These are phyloP conservation scores for sheep (Ovis aries) DNA, from an alignment of 2,113 vertebrate genomes.

Conservation along the genomic window DNA sequence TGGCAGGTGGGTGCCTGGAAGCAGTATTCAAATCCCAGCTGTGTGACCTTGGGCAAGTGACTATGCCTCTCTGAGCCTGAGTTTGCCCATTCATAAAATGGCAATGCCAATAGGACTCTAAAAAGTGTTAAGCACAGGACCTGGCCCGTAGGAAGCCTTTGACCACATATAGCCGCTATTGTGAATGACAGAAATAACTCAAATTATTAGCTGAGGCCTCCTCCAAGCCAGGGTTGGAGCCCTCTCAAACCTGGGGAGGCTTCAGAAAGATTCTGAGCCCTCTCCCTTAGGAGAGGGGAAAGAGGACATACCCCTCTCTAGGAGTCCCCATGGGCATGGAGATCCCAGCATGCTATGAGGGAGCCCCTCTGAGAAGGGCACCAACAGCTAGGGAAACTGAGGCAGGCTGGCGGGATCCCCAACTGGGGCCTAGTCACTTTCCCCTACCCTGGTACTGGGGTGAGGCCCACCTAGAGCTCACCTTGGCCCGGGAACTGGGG, in stretches of 20 bases:
- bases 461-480: neutral
- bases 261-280: neutral
- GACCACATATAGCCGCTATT: neutral
- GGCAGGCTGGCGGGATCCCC: neutral
- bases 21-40: neutral
- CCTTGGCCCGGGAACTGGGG: neutral
- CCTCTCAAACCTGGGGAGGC: neutral
- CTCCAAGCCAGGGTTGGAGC: neutral
- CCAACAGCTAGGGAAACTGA: conserved; percentile 9
- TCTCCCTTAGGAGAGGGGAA: neutral
- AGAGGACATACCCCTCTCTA: neutral
- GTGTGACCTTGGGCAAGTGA: neutral
- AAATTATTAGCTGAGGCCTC: neutral
- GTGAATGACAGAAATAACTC: neutral
- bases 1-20: neutral
- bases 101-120: neutral
- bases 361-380: neutral
- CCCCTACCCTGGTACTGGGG: neutral
- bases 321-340: neutral
- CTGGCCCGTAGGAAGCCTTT: neutral
- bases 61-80: neutral
- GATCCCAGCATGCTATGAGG: neutral
- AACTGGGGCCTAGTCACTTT: neutral
- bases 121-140: neutral
- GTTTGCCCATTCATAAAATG: neutral